phyloP scores from a whole-genome alignment of 2,113 vertebrate species.

The Nesoenas mayeri region DNA sequence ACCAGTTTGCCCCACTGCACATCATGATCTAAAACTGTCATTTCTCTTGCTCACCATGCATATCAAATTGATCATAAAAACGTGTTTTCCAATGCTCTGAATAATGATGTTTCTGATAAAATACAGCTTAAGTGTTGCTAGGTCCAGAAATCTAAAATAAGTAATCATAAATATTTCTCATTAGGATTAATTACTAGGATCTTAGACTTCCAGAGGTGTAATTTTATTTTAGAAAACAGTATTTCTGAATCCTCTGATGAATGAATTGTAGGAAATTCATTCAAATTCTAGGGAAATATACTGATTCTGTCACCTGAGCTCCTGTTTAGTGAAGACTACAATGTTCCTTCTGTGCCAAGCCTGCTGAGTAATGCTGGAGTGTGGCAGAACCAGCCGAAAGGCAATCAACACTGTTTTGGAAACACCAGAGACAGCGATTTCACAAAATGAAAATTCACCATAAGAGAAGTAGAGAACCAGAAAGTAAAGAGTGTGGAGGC shows the following conservation, averaged over 20 bases:
- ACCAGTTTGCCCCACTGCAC: constrained; percentile 35
- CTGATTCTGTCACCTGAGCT: background rate
- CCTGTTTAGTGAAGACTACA: background rate
- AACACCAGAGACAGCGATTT: background rate
- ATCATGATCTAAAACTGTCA: background rate
- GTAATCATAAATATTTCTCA: background rate
- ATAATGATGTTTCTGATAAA: background rate
- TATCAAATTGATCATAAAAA: constrained; percentile 6
- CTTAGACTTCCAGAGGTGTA: background rate
- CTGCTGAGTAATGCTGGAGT: background rate
- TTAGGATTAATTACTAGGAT: background rate
- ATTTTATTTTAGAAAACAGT: background rate
- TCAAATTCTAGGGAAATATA: background rate
- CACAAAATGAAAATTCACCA: background rate
- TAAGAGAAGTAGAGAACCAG: background rate
- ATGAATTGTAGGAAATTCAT: background rate
- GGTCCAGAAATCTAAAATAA: background rate
- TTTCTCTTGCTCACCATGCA: background rate
- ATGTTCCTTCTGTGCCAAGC: background rate
- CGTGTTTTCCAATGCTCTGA: background rate
- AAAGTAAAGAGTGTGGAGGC: background rate
- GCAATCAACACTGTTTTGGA: rapidly evolving
- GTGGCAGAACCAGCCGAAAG: background rate
- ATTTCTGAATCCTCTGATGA: background rate
- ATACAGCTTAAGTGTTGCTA: background rate